phyloP scores from a whole-genome alignment of 2,797 vertebrate genomes.

The Australoheros facetus region DNA sequence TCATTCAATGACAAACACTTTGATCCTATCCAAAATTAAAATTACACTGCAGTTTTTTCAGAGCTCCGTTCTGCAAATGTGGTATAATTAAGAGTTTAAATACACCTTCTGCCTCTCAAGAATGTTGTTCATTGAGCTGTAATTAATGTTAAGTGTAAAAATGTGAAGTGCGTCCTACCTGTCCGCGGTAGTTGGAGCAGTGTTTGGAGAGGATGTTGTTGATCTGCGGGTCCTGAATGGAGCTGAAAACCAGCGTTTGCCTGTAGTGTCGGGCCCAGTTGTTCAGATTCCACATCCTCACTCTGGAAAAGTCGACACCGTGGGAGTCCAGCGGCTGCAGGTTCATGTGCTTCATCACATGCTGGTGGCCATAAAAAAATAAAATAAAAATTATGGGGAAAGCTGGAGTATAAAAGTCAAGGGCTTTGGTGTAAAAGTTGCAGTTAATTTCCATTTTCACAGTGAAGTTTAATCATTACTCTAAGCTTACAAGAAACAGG shows the following conservation, averaged over 20 bases:
- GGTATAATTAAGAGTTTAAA: not conserved
- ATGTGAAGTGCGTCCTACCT: slow-evolving; percentile 75
- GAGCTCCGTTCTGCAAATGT: fast-evolving
- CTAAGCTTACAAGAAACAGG: fast-evolving
- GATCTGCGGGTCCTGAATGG: slow-evolving; percentile 92
- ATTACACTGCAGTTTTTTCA: not conserved
- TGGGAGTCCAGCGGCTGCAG: slow-evolving; percentile 91
- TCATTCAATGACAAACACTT: not conserved
- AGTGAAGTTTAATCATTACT: not conserved
- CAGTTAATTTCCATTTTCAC: not conserved
- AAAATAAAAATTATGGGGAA: not conserved
- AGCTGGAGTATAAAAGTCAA: not conserved
- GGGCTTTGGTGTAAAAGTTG: not conserved
- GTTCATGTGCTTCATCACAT: slow-evolving; percentile 91
- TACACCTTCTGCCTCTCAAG: not conserved
- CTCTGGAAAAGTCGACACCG: slow-evolving; percentile 93
- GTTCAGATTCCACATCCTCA: slow-evolving; percentile 93
- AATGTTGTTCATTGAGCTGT: too few relatives aligned
- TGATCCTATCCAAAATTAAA: not conserved
- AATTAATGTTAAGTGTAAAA: fast-evolving
- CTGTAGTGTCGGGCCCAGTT: slow-evolving; percentile 92
- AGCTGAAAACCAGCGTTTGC: slow-evolving; percentile 93
- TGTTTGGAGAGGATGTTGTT: slow-evolving; percentile 91
- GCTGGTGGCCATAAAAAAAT: slow-evolving; percentile 71
- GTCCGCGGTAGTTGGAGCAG: slow-evolving; percentile 89